These are phyloP conservation scores for Stictocephala bisonia DNA, from an alignment of 2,888 invertebrate species.

Conservation along the genomic window DNA sequence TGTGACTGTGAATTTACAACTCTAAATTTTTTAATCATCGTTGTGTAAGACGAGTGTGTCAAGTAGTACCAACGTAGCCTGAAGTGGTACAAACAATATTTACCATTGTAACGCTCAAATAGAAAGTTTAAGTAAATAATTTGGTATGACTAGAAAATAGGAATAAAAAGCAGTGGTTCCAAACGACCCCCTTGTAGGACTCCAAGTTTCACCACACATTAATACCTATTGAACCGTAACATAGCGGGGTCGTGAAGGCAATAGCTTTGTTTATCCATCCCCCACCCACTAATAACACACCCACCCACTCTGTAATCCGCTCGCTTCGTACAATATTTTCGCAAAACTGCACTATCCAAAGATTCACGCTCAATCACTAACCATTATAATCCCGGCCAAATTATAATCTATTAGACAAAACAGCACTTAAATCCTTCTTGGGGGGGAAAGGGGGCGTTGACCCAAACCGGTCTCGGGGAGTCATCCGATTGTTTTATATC, in stretches of 20 bases:
- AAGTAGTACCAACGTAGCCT: no score
- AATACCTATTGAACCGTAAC: constrained; percentile 17
- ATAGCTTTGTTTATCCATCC: constrained; percentile 19
- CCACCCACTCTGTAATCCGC: constrained; percentile 28
- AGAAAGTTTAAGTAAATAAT: no score
- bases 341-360: constrained; percentile 43
- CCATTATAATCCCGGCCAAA: constrained; percentile 44
- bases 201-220: no score
- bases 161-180: no score
- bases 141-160: no score
- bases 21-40: no score
- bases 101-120: no score
- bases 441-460: constrained; percentile 20
- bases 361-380: constrained; percentile 27
- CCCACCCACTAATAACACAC: constrained; percentile 16
- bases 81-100: no score
- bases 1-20: no score
- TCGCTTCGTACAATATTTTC: constrained; percentile 43
- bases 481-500: constrained; percentile 37
- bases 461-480: background rate
- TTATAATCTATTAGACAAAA: constrained; percentile 46
- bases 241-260: constrained; percentile 24
- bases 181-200: no score
- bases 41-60: no score
- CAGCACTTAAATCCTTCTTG: constrained; percentile 41